Evolutionary conservation across 1,140 invertebrate species (phyloP).

Genomic region (Macrosteles quadrilineatus): DNA sequence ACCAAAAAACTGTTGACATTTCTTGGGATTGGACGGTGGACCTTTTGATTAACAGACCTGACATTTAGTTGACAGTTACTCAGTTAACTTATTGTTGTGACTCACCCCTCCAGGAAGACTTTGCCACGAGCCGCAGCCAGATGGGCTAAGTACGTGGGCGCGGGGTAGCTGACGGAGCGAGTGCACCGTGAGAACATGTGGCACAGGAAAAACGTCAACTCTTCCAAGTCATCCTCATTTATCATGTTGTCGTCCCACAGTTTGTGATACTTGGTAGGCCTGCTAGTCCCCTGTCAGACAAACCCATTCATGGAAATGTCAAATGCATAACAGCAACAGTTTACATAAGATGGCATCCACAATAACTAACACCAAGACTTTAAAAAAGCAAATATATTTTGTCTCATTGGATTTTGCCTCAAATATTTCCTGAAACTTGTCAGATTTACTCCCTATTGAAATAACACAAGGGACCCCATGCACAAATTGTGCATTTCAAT

Average conservation of each 20-base stretch:
- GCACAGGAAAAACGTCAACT: conserved; percentile 83
- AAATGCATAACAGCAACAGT: no score
- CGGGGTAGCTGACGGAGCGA: conserved; percentile 86
- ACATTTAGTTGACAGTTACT: not conserved
- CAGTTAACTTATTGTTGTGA: conserved; percentile 34
- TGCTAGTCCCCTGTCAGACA: conserved; percentile 73
- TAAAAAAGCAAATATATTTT: no score
- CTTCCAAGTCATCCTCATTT: conserved; percentile 75
- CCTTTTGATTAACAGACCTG: not conserved
- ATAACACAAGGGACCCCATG: no score
- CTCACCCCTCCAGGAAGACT: conserved; percentile 59
- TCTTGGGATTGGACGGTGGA: not conserved
- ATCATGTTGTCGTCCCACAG: conserved; percentile 79
- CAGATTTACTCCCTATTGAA: no score
- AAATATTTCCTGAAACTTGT: no score
- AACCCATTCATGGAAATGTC: conserved; percentile 45
- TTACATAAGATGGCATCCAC: no score
- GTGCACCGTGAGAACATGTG: conserved; percentile 87
- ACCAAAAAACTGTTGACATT: conserved; percentile 25
- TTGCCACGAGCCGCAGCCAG: conserved; percentile 80
- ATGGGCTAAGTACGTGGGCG: conserved; percentile 94
- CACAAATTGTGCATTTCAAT: no score
- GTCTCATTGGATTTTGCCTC: no score
- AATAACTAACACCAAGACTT: no score
- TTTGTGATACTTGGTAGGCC: conserved; percentile 86